Evolutionary conservation across 2,888 invertebrate species (phyloP), one percentile per base, ranked within the genome.

Genomic region (Sialis lutaria): DNA sequence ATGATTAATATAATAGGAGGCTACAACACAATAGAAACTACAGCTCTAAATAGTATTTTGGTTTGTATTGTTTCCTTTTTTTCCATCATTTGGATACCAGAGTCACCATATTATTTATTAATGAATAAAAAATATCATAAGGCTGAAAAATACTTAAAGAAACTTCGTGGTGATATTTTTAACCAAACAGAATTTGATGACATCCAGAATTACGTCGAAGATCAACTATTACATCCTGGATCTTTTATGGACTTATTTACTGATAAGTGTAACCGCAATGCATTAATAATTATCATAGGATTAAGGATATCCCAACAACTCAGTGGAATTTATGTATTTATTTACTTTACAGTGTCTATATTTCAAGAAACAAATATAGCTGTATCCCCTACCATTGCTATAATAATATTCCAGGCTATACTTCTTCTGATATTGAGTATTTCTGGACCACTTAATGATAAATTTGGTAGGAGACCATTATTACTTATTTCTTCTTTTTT

Each of bases 11-110:
- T 73, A 57, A 69, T 77, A 54, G 76, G 75, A 13, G 72, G 74
- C 5, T 73, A 67, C 57, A 70, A 73, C 33, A 61, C 67, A 52
- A 70, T 75, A 63, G 59, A 58, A 50, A 60, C 60, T 10, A 62
- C 74, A 52, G 73, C 73, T 47, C 63, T 66, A 48, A 67, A 74
- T 60, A 75, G 75, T 55, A 64, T 74, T 54, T 59, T 75, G 31
- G 54, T 72, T 42, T 71, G 75, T 55, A 61, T 77, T 37, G 47
- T 74, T 22, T 22, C 4, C 22, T 22, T 22, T 22, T 22, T 22
- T 22, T 64, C 69, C n/a, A 73, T 78, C 59, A 61, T 72, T 39
- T 74, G 73, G 59, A 67, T 79, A 59, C 81, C 81, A 9, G 82
- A 82, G 64, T 69, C 72, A 1, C 76, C 76, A 0, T 65, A 72